phyloP scores from a whole-genome alignment of 53 echinoderm and acorn worm genomes.

The Luidia sarsii region DNA sequence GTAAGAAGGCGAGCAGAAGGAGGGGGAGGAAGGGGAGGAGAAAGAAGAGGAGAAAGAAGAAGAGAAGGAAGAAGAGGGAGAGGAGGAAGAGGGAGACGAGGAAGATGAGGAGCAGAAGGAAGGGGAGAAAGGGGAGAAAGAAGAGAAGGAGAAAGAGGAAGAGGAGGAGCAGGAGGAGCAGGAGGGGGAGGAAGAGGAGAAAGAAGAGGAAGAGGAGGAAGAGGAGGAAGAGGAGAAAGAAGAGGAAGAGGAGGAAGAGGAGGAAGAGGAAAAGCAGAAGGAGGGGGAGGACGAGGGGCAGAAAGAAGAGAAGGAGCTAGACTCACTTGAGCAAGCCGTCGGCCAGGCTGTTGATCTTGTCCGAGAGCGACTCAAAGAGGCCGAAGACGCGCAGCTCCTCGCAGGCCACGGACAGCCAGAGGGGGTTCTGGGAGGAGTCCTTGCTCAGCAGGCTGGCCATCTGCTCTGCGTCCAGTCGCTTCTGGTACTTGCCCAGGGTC shows the following conservation, averaged over 20 bases:
- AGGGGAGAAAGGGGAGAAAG: too few relatives aligned
- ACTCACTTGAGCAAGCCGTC: conserved; percentile 78
- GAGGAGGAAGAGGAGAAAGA: too few relatives aligned
- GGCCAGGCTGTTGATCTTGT: conserved; percentile 82
- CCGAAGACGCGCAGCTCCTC: conserved; percentile 84
- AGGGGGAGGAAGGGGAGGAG: too few relatives aligned
- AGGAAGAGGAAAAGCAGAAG: too few relatives aligned
- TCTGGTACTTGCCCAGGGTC: conserved; percentile 78
- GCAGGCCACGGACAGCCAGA: conserved; percentile 82
- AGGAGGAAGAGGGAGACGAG: too few relatives aligned
- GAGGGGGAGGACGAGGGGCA: too few relatives aligned
- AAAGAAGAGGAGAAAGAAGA: too few relatives aligned
- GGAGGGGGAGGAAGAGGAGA: neutral
- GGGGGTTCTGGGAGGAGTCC: conserved; percentile 88
- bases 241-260: too few relatives aligned
- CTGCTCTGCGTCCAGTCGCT: conserved; percentile 77
- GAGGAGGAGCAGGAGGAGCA: neutral
- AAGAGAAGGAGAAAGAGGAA: neutral
- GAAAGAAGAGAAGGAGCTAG: too few relatives aligned
- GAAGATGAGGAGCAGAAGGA: too few relatives aligned
- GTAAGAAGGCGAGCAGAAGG: too few relatives aligned
- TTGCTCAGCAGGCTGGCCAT: conserved; percentile 76
- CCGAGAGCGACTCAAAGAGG: conserved; percentile 68
- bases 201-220: too few relatives aligned
- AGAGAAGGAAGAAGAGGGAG: neutral